A percentile compares a stretch with the other conserved stretches of the same genome.
Evolutionary conservation across 2,113 vertebrate genomes (phyloP).

Genomic region (Zapornia atra): DNA sequence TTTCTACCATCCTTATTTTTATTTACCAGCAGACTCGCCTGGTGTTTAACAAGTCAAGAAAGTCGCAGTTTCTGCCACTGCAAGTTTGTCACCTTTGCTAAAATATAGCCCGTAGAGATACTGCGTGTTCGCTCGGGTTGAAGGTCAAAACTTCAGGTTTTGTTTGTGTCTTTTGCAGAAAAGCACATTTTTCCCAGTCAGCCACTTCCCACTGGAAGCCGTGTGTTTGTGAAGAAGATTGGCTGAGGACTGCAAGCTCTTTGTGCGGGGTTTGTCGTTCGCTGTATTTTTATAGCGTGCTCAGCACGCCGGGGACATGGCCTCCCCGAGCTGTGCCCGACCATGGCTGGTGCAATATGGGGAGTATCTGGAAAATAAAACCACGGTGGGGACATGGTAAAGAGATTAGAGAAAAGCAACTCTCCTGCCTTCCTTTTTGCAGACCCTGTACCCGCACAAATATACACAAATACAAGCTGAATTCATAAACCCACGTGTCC

Average conservation of each 20-base stretch:
- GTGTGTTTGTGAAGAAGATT: background rate
- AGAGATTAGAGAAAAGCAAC: background rate
- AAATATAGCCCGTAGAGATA: slow-evolving; percentile 30
- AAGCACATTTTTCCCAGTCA: background rate
- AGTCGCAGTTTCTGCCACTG: background rate
- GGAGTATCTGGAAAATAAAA: background rate
- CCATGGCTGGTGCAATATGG: background rate
- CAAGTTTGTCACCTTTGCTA: slow-evolving; percentile 31
- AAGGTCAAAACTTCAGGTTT: slow-evolving; percentile 62
- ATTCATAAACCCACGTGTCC: background rate
- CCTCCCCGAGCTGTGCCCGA: background rate
- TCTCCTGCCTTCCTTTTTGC: background rate
- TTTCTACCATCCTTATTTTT: background rate
- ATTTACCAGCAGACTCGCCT: background rate
- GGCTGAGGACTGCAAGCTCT: background rate
- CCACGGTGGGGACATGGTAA: background rate
- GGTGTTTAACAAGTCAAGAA: background rate
- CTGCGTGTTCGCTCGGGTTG: background rate
- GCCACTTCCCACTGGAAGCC: background rate
- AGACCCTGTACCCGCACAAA: background rate
- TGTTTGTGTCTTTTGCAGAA: slow-evolving; percentile 20
- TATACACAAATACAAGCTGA: background rate
- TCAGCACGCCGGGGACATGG: background rate
- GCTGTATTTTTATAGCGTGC: background rate
- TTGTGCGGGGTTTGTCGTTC: background rate